Percentiles rank a stretch among this genome's conserved stretches.
Evolutionary conservation across 1,140 invertebrate species (phyloP).

Genomic region (Sminthurides bifidus): DNA sequence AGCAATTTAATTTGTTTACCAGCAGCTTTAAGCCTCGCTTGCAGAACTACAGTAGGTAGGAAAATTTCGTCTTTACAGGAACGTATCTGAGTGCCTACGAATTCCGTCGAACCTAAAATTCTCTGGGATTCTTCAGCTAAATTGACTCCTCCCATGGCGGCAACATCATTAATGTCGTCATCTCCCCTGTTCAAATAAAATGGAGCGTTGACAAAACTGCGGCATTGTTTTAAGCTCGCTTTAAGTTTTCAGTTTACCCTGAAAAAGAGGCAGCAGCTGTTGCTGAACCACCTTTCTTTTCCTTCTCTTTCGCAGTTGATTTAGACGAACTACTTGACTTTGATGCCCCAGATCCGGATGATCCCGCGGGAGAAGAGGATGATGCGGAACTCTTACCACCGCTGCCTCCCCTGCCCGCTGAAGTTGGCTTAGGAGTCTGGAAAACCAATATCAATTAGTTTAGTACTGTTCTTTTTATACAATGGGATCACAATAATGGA

Average conservation of each 20-base stretch:
- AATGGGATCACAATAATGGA: not conserved
- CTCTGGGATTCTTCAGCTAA: slow-evolving; percentile 88
- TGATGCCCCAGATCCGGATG: slow-evolving; percentile 9
- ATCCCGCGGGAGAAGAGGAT: not conserved
- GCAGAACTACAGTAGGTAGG: slow-evolving; percentile 62
- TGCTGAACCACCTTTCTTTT: slow-evolving; percentile 40
- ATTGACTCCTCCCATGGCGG: slow-evolving; percentile 98
- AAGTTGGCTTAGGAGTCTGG: slow-evolving; percentile 17
- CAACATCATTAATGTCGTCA: slow-evolving; percentile 96
- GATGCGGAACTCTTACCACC: no score
- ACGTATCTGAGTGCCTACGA: slow-evolving; percentile 88
- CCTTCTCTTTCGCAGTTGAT: slow-evolving; percentile 47
- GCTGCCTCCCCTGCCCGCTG: no score
- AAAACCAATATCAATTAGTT: not conserved
- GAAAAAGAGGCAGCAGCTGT: slow-evolving; percentile 44
- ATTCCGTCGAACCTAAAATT: slow-evolving; percentile 86
- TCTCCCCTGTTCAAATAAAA: slow-evolving; percentile 49
- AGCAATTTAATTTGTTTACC: slow-evolving; percentile 42
- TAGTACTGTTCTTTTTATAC: not conserved
- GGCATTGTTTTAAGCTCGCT: not conserved
- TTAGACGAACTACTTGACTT: slow-evolving; percentile 29
- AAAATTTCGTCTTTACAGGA: slow-evolving; percentile 93
- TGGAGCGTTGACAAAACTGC: not conserved
- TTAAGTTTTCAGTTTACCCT: slow-evolving; percentile 34
- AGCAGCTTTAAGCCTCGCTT: slow-evolving; percentile 62